These are phyloP conservation scores for Theristicus caerulescens DNA, from an alignment of 2,113 vertebrate species.

Conservation along the genomic window DNA sequence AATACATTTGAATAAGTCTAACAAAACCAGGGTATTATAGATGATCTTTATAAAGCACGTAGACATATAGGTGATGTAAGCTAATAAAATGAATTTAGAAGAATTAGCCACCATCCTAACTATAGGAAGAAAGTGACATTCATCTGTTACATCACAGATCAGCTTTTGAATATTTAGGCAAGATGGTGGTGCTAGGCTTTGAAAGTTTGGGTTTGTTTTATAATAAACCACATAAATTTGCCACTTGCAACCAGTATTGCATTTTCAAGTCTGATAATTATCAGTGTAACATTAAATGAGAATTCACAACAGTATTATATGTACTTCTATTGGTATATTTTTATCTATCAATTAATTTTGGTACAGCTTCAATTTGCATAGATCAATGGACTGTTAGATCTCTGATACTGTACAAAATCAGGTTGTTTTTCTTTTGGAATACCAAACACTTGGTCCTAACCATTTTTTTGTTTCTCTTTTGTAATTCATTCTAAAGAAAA, in stretches of 20 bases:
- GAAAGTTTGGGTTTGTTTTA: background rate
- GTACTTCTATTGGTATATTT: background rate
- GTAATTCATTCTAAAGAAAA: conserved; percentile 74
- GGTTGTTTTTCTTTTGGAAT: background rate
- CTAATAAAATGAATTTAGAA: background rate
- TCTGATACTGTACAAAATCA: background rate
- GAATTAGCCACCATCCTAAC: background rate
- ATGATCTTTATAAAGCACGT: background rate
- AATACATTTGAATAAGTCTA: background rate
- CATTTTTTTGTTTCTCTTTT: conserved; percentile 31
- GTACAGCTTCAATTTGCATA: background rate
- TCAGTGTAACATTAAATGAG: background rate
- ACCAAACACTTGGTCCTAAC: background rate
- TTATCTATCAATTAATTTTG: background rate
- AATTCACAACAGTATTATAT: background rate
- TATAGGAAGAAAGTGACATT: background rate
- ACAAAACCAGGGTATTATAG: background rate
- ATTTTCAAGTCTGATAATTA: background rate
- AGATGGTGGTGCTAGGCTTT: background rate
- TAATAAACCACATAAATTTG: background rate
- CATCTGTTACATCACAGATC: background rate
- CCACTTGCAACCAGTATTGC: background rate
- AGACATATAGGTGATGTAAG: background rate
- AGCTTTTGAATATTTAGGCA: background rate
- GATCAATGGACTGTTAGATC: background rate